A percentile compares a stretch with the other conserved stretches of the same genome.
Conservation (phyloP, 2,888 invertebrate species). For the Callyntrura guangdongensis region DNA sequence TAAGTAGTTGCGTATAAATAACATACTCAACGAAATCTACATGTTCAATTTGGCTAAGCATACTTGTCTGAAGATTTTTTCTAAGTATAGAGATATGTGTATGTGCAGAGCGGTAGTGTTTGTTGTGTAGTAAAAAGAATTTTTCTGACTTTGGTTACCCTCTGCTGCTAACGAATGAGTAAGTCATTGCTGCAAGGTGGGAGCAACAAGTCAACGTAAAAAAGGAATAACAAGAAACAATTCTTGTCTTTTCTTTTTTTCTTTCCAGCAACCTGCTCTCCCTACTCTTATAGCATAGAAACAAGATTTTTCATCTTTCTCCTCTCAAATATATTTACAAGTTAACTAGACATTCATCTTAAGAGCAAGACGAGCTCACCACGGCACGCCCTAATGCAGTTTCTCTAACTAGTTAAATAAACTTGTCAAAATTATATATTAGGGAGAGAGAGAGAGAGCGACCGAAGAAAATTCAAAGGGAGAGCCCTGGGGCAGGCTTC, state of each 20-base stretch:
- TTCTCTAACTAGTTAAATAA: conserved; percentile 84
- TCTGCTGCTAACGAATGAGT: background rate
- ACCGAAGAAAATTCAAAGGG: conserved; percentile 70
- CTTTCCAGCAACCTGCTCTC: conserved; percentile 62
- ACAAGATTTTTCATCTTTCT: conserved; percentile 1
- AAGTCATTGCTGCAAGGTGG: conserved; percentile 50
- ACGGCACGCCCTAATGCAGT: conserved; percentile 84
- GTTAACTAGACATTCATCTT: conserved; percentile 83
- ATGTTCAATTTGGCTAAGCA: background rate
- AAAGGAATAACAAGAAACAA: conserved; percentile 31
- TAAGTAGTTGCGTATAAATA: conserved; percentile 1
- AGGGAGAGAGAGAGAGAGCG: conserved; percentile 69
- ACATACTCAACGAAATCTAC: background rate
- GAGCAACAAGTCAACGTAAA: conserved; percentile 38
- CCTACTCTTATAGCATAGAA: background rate
- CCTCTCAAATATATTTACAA: conserved; percentile 73
- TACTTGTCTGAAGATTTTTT: background rate
- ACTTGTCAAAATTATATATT: conserved; percentile 85
- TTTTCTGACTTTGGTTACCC: background rate
- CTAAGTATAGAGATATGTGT: background rate
- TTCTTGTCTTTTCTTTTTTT: conserved; percentile 24
- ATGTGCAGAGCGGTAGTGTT: background rate
- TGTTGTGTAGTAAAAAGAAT: background rate
- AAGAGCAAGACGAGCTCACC: conserved; percentile 82
- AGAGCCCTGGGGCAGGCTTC: conserved; percentile 66